These are phyloP conservation scores for Ennomos erosarius DNA, from an alignment of 2,888 invertebrate genomes.

Conservation along the genomic window DNA sequence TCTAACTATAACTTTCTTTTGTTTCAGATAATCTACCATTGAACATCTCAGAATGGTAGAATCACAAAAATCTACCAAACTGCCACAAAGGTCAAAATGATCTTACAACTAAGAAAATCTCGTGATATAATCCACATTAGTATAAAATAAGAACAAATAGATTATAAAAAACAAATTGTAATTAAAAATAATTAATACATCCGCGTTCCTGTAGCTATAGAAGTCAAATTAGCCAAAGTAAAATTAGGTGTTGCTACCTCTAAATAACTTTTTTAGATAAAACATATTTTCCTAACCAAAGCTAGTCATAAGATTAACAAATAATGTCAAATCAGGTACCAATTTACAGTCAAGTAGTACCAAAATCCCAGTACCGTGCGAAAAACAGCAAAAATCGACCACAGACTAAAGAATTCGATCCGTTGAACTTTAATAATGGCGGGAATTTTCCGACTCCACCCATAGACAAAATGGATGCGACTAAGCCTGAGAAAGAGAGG, in stretches of 20 bases:
- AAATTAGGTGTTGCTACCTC: constrained; percentile 34
- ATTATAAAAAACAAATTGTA: not conserved
- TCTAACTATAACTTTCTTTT: constrained; percentile 31
- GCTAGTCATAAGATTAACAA: constrained; percentile 53
- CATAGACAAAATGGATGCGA: constrained; percentile 60
- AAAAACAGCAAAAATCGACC: constrained; percentile 54
- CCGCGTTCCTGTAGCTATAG: constrained; percentile 72
- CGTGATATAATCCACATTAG: constrained; percentile 52
- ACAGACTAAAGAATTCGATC: constrained; percentile 85
- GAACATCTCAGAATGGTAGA: constrained; percentile 36
- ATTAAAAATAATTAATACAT: constrained; percentile 33
- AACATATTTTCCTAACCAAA: constrained; percentile 63
- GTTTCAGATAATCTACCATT: constrained; percentile 44
- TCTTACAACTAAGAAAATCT: constrained; percentile 42
- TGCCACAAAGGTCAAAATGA: constrained; percentile 14
- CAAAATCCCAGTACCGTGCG: constrained; percentile 71
- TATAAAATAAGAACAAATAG: constrained; percentile 45
- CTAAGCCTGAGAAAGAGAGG: constrained; percentile 55
- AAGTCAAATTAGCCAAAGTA: constrained; percentile 77
- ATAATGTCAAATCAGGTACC: constrained; percentile 79
- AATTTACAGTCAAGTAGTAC: constrained; percentile 81
- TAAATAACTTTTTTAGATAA: constrained; percentile 27
- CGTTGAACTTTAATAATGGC: constrained; percentile 87
- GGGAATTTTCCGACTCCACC: constrained; percentile 71
- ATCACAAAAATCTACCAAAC: constrained; percentile 18